Percentiles rank a stretch among this genome's conserved stretches.
phyloP scores from a whole-genome alignment of 2,797 vertebrate species.

The Garrulus glandarius region DNA sequence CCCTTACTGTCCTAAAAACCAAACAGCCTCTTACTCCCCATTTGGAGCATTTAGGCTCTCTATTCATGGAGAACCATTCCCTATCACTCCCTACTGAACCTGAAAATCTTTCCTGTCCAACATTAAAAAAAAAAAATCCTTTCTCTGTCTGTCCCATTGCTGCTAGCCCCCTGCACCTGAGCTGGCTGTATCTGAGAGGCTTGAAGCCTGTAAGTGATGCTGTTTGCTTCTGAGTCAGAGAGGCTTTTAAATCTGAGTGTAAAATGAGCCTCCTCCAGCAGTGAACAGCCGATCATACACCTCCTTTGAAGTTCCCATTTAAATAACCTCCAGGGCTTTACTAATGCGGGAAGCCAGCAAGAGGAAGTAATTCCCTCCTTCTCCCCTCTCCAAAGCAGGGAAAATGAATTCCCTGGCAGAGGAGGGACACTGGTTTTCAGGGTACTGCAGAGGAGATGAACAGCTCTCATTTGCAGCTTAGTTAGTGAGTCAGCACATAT shows the following conservation, averaged over 20 bases:
- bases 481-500: constrained; percentile 51
- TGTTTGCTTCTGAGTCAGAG: constrained; percentile 45
- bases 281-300: constrained; percentile 23
- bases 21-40: neutral
- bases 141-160: neutral
- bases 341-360: neutral
- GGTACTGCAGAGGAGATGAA: neutral
- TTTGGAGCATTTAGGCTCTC: neutral
- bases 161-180: neutral
- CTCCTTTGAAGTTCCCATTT: constrained; percentile 67
- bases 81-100: neutral
- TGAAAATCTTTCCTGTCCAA: neutral
- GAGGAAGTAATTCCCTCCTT: constrained; percentile 28
- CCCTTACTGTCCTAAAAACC: neutral
- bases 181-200: neutral
- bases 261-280: constrained; percentile 56
- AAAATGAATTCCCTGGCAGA: constrained; percentile 28
- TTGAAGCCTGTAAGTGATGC: constrained; percentile 8
- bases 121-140: neutral
- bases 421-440: neutral
- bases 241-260: constrained; percentile 47
- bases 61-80: neutral
- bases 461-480: neutral
- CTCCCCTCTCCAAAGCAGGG: neutral
- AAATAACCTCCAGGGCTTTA: constrained; percentile 63